Evolutionary conservation across 2,888 invertebrate genomes (phyloP), one percentile per base, ranked within the genome.

Genomic region (Germaria angustata): DNA sequence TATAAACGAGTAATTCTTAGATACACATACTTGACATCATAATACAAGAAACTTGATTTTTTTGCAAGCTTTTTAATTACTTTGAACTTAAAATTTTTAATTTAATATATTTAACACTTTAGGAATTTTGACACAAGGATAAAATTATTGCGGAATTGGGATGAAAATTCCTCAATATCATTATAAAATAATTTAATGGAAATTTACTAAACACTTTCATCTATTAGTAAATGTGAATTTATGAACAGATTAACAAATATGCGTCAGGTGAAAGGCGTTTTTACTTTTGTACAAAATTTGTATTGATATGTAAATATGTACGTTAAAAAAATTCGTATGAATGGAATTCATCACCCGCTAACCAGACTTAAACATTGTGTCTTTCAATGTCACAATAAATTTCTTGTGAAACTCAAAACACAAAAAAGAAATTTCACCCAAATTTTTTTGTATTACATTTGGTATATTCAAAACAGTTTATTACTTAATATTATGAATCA

Each of bases 401-500:
- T 77, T 75, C 15, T 77, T 59, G 32, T 11, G 68, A 28, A 63
- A 51, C n/a, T 6, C n/a, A 22, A 53, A 53, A 15, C 3, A 15
- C 3, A 44, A 44, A 4, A 11, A 65, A 73, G 7, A 51, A 69
- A 77, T 77, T 77, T 77, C 77, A 61, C 77, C 69, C 11, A 75
- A 65, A 65, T 24, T 65, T 39, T n/a, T 36, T 34, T 41, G 4
- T 39, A 32, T 15, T 4, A 3, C 7, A 28, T 32, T 57, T 71
- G 44, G n/a, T 13, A 32, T 57, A 24, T 34, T 57, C 8, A 17
- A 34, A 66, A 15, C 36, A n/a, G n/a, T 61, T 69, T 69, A 63
- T 77, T 77, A 77, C 77, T 55, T 77, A 77, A 77, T 36, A 63
- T 53, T 41, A 51, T 69, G 69, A 69, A 69, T 69, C 77, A 69